Evolutionary conservation across 2,888 invertebrate species (phyloP).

Genomic region (Melitaea athalia): DNA sequence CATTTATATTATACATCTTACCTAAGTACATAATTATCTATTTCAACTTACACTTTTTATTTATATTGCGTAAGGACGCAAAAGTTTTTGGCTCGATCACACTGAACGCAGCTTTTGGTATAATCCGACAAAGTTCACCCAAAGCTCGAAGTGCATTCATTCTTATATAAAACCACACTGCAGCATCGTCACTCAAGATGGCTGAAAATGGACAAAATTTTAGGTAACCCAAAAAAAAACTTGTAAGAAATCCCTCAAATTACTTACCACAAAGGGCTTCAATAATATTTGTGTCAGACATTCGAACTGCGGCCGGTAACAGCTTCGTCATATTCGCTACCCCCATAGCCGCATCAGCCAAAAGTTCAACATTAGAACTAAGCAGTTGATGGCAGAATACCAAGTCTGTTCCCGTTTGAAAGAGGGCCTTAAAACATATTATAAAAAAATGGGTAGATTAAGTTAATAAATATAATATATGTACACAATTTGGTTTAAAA

Average conservation of each 20-base stretch:
- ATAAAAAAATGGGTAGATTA: no score
- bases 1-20: no score
- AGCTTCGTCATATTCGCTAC: slow-evolving; percentile 76
- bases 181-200: slow-evolving; percentile 64
- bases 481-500: no score
- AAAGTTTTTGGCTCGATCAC: slow-evolving; percentile 70
- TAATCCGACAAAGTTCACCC: slow-evolving; percentile 66
- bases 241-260: not conserved
- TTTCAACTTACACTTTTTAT: slow-evolving; percentile 62
- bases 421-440: slow-evolving; percentile 58
- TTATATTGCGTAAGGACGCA: slow-evolving; percentile 62
- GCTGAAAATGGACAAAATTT: slow-evolving; percentile 44
- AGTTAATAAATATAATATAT: no score
- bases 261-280: slow-evolving; percentile 65
- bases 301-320: slow-evolving; percentile 67
- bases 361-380: slow-evolving; percentile 64
- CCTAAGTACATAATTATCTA: no score
- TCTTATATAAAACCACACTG: slow-evolving; percentile 70
- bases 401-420: slow-evolving; percentile 67
- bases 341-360: slow-evolving; percentile 74
- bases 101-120: slow-evolving; percentile 69
- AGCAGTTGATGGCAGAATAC: slow-evolving; percentile 73
- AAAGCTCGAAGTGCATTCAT: slow-evolving; percentile 67
- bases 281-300: slow-evolving; percentile 74
- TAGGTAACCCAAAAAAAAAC: no score